Evolutionary conservation across 1,140 invertebrate genomes (phyloP).

Genomic region (Pseudomyrmex concolor): DNA sequence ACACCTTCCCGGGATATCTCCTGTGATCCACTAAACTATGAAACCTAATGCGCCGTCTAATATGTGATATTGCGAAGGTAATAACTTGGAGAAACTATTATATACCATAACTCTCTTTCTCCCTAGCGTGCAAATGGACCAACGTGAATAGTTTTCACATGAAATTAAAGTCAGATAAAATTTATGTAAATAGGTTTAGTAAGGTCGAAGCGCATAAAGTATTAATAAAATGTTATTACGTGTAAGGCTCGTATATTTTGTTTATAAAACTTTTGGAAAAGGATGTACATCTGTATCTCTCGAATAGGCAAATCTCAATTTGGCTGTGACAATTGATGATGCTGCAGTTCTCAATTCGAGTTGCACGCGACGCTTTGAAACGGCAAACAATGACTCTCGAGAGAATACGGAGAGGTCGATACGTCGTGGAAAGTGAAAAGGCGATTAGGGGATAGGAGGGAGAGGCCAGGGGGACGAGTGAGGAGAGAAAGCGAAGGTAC

Average conservation of each 20-base stretch:
- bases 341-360: slow-evolving; percentile 25
- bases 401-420: slow-evolving; percentile 59
- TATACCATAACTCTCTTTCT: too few species aligned
- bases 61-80: neutral
- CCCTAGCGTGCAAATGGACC: neutral
- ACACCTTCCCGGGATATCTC: slow-evolving; percentile 3
- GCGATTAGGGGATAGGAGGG: slow-evolving; percentile 64
- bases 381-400: slow-evolving; percentile 24
- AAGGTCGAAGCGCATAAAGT: neutral
- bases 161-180: neutral
- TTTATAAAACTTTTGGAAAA: too few species aligned
- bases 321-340: too few species aligned
- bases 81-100: neutral
- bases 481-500: slow-evolving; percentile 64
- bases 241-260: too few species aligned
- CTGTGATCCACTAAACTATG: slow-evolving; percentile 32
- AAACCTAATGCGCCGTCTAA: slow-evolving; percentile 3
- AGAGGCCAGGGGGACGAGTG: slow-evolving; percentile 14
- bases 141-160: neutral
- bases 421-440: slow-evolving; percentile 69
- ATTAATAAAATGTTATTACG: too few species aligned
- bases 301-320: too few species aligned
- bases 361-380: slow-evolving; percentile 1
- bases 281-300: too few species aligned
- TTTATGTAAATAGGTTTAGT: neutral